Conservation (phyloP, 2,797 vertebrate species). For the Acestrorhynchus altus region DNA sequence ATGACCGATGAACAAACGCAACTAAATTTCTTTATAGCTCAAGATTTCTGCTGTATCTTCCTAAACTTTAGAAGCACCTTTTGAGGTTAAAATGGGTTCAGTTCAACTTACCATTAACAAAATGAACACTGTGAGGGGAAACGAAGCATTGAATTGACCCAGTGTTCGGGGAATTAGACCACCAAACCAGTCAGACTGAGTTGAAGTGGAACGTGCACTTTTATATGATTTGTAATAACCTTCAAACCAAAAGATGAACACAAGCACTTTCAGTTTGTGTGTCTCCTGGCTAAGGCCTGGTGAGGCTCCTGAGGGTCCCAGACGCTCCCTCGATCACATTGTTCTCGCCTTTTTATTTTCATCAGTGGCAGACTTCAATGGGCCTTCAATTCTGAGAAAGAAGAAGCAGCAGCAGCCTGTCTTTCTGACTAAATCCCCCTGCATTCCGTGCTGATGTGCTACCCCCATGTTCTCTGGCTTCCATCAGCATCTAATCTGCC, state of each 20-base stretch:
- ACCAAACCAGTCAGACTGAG: background rate
- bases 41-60: too few species aligned
- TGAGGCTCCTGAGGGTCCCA: background rate
- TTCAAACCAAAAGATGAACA: background rate
- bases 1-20: too few species aligned
- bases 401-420: background rate
- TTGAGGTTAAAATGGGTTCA: too few species aligned
- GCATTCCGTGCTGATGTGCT: background rate
- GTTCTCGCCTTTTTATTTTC: constrained; percentile 2
- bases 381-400: constrained; percentile 5
- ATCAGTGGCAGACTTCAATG: constrained; percentile 5
- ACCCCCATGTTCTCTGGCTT: constrained; percentile 1
- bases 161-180: background rate
- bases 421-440: constrained; percentile 10
- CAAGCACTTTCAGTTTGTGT: background rate
- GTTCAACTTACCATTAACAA: too few species aligned
- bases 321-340: background rate
- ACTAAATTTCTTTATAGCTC: too few species aligned
- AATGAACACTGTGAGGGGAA: too few species aligned
- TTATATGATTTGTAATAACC: background rate
- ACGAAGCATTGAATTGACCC: background rate
- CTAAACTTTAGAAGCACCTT: too few species aligned
- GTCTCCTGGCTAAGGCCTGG: background rate
- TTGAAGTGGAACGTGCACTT: background rate
- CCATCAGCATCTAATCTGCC: constrained; percentile 50